phyloP scores from a whole-genome alignment of 2,797 vertebrate genomes.

The Scarus forsteni region DNA sequence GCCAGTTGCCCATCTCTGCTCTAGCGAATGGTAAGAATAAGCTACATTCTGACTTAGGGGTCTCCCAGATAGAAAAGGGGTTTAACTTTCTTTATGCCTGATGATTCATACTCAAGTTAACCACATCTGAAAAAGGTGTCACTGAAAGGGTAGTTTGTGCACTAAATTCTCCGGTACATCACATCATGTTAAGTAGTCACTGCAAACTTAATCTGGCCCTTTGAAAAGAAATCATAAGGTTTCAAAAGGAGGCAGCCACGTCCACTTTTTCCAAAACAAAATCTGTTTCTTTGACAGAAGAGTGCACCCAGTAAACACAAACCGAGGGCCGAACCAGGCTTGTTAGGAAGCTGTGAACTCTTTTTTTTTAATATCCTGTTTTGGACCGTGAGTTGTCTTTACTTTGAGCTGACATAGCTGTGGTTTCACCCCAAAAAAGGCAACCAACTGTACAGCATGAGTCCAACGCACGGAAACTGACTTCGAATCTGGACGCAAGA shows the following conservation, averaged over 20 bases:
- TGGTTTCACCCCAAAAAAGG: constrained; percentile 70
- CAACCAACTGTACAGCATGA: constrained; percentile 47
- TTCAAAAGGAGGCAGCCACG: constrained; percentile 25
- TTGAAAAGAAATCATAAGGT: constrained; percentile 2
- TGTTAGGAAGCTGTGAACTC: constrained; percentile 70
- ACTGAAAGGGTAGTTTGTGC: too few relatives aligned
- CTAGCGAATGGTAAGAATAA: too few relatives aligned
- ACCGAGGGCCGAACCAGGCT: constrained; percentile 48
- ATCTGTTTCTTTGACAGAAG: constrained; percentile 53
- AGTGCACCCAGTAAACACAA: constrained; percentile 59
- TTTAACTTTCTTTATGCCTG: too few relatives aligned
- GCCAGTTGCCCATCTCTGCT: too few relatives aligned
- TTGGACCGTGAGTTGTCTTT: constrained; percentile 68
- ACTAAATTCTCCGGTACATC: neutral
- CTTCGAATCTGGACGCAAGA: constrained; percentile 33
- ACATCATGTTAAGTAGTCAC: constrained; percentile 1
- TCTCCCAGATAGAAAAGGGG: too few relatives aligned
- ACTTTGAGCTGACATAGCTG: constrained; percentile 73
- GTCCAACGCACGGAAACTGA: constrained; percentile 28
- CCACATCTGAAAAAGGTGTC: too few relatives aligned
- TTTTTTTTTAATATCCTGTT: constrained; percentile 73
- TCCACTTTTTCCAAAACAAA: constrained; percentile 50
- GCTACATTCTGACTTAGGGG: too few relatives aligned
- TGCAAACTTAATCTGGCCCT: constrained; percentile 12
- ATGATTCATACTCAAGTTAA: too few relatives aligned